Evolutionary conservation across 2,888 invertebrate genomes (phyloP), one percentile per base, ranked within the genome.

Genomic region (Tridacna gigas): DNA sequence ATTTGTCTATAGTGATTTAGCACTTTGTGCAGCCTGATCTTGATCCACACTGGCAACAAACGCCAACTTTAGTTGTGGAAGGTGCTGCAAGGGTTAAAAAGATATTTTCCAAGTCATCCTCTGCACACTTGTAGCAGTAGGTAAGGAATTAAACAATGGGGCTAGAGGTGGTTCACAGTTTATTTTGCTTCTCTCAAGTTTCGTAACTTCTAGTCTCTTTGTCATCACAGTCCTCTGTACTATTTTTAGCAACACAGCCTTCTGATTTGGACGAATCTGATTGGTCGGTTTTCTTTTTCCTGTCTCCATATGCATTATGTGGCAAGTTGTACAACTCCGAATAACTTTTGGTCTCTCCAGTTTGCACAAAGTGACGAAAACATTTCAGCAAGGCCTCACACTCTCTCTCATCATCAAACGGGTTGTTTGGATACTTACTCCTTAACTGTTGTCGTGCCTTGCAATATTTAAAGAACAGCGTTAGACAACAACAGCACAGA

Each of bases 381-480:
- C 97, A 97, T 93, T 97, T 97, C 89, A 98, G 96, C 95, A 98
- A 97, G 26, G 96, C 94, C 28, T 96, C 96, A 92, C 98, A 98
- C 91, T 97, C 91, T 71, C 97, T 96, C 93, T 98, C 98, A 80
- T 96, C 96, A 90, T 97, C 96, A 96, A 96, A 86, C 97, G 95
- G 2, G 97, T 97, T 89, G 80, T 97, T 97, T 0, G 98, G 98
- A 93, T 97, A 98, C 28, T 97, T 96, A 94, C 98, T 97, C 91
- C 97, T 97, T 83, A 98, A 95, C 74, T 98, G 96, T 84, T 97
- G 96, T 79, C 98, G 96, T 95, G 98, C 98, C 97, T 98, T 93
- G 37, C 2, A 37, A 37, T 37, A 37, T 2, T 37, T 37, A 37
- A 37, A 37, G 37, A 37, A 37, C 2, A 37, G 2, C 37, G 37